Conservation (phyloP, 1,140 invertebrate genomes). For the Neodiprion virginianus region DNA sequence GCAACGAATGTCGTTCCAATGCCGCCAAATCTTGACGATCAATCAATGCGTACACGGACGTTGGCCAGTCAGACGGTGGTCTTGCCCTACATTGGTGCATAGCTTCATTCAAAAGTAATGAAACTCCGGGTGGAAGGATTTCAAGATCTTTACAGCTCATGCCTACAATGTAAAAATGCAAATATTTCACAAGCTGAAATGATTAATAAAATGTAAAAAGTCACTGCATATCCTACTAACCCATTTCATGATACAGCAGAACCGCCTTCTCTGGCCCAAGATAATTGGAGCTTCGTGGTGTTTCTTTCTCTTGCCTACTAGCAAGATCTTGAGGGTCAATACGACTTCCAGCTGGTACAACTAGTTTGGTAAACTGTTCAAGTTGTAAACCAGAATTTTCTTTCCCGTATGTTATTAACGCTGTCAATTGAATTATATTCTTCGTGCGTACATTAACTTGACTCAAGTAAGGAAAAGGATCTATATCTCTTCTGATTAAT, state of each 20-base stretch:
- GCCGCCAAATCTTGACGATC: conserved; percentile 79
- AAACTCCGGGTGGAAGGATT: conserved; percentile 77
- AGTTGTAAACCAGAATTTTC: conserved; percentile 24
- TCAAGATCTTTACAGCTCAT: conserved; percentile 77
- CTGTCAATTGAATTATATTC: conserved; percentile 74
- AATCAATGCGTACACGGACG: conserved; percentile 79
- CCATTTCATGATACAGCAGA: conserved; percentile 50
- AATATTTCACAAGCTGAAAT: neutral
- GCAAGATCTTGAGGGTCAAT: conserved; percentile 48
- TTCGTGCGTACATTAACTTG: conserved; percentile 75
- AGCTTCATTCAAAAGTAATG: conserved; percentile 76
- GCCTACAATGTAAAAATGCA: conserved; percentile 48
- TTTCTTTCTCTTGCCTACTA: conserved; percentile 46
- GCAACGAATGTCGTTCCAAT: conserved; percentile 56
- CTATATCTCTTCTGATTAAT: conserved; percentile 59
- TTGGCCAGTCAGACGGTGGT: conserved; percentile 81
- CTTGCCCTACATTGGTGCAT: conserved; percentile 77
- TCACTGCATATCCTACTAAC: conserved; percentile 27
- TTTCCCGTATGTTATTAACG: conserved; percentile 39
- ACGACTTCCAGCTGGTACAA: conserved; percentile 51
- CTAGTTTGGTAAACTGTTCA: conserved; percentile 45
- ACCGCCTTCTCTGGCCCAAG: conserved; percentile 45
- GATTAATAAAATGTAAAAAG: neutral
- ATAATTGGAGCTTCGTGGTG: conserved; percentile 37
- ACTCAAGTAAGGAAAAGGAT: conserved; percentile 73